phyloP scores from a whole-genome alignment of 2,797 vertebrate species.

The Crypturellus tataupa region DNA sequence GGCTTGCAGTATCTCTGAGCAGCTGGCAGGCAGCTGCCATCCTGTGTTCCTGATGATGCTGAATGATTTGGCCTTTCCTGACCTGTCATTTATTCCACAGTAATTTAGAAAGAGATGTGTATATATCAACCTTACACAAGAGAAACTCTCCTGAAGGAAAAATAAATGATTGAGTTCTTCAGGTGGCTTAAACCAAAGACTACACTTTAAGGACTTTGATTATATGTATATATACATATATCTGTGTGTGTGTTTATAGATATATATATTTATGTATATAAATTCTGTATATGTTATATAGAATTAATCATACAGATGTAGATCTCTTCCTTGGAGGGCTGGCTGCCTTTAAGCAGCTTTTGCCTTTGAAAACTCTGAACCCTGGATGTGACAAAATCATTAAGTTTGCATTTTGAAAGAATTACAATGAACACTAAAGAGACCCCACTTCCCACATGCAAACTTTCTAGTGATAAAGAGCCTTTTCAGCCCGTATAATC shows the following conservation, averaged over 20 bases:
- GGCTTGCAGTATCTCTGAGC: not conserved
- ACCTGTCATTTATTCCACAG: not conserved
- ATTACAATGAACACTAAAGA: slow-evolving; percentile 70
- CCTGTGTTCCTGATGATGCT: not conserved
- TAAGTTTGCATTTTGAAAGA: slow-evolving; percentile 72
- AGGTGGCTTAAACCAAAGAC: not conserved
- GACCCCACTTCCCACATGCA: slow-evolving; percentile 74
- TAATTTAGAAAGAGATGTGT: not conserved
- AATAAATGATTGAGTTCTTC: not conserved
- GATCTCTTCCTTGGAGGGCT: slow-evolving; percentile 27
- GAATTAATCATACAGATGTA: not conserved
- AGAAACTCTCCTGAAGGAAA: not conserved
- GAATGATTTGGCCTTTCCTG: slow-evolving; percentile 5
- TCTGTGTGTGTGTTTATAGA: not conserved
- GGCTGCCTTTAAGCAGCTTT: slow-evolving; percentile 67
- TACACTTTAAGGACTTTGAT: slow-evolving; percentile 29
- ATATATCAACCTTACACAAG: not conserved
- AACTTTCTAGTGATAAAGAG: slow-evolving; percentile 81
- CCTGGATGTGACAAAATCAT: slow-evolving; percentile 68
- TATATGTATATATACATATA: not conserved
- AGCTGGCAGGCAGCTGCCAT: not conserved
- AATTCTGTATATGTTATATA: slow-evolving; percentile 25
- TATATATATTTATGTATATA: not conserved
- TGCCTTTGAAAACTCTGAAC: slow-evolving; percentile 54
- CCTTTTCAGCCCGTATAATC: slow-evolving; percentile 84